Evolutionary conservation across 2,888 invertebrate genomes (phyloP), one percentile per base, ranked within the genome.

Genomic region (Tanytarsus gracilentus): DNA sequence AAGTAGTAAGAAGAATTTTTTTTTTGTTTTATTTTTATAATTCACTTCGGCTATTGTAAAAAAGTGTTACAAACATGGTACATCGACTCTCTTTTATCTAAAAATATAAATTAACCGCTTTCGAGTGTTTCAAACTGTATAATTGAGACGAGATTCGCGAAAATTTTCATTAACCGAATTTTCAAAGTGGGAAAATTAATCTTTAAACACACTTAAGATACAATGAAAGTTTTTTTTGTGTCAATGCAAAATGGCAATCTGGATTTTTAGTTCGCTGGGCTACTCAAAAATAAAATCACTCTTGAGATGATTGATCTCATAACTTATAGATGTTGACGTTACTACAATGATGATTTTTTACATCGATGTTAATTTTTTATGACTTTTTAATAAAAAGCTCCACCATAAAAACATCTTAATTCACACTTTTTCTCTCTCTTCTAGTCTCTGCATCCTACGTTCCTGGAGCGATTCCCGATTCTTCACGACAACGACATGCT

Each of bases 401-500:
- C n/a, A n/a, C n/a, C n/a, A n/a, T n/a, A n/a, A n/a, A n/a, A n/a
- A n/a, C n/a, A n/a, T n/a, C n/a, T n/a, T n/a, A n/a, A n/a, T n/a
- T n/a, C n/a, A n/a, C n/a, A 44, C 11, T 14, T 53, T 33, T 23
- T 55, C 16, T 40, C 16, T 33, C 44, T 27, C 3, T 58, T 58
- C 4, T 61, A 74, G 74, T 74, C 67, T 72, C 74, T 67, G 70
- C 74, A 67, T 71, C 71, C 67, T 74, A 74, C 68, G 74, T 72
- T 64, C 72, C 74, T 68, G 73, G 72, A 68, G 69, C 72, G 18
- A 68, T 68, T 66, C 68, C 69, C 63, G 71, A 71, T 66, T 66
- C 71, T 58, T 50, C 60, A 16, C 73, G 78, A 65, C 77, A 82
- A 72, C 81, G 85, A 72, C 86, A 86, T 75, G 86, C 83, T 70